A percentile compares a stretch with the other conserved stretches of the same genome.
Evolutionary conservation across 2,797 vertebrate species (phyloP).

Genomic region (Acestrorhynchus altus): DNA sequence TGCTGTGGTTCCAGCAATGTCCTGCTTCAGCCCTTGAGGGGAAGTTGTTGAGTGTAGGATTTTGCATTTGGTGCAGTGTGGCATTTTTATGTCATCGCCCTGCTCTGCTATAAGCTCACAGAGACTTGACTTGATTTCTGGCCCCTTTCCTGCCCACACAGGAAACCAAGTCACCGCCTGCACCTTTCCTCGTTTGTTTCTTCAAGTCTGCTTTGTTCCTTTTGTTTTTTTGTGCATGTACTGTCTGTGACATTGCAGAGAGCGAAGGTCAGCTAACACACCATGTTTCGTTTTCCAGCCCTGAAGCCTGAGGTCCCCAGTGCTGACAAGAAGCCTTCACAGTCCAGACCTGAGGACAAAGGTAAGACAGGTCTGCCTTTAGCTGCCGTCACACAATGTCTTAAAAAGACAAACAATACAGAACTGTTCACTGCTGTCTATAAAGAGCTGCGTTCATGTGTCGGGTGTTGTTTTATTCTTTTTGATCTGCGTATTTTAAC

Average conservation of each 20-base stretch:
- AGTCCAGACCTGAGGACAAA: slow-evolving; percentile 84
- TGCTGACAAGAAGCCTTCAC: slow-evolving; percentile 83
- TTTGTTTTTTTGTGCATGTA: slow-evolving; percentile 26
- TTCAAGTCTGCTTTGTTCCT: slow-evolving; percentile 23
- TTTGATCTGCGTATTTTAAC: too few relatives aligned
- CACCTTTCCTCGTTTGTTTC: slow-evolving; percentile 35
- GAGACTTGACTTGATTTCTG: slow-evolving; percentile 41
- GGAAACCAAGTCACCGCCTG: slow-evolving; percentile 63
- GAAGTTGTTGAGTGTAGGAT: background rate
- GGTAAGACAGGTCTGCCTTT: slow-evolving; percentile 72
- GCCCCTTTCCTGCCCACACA: slow-evolving; percentile 58
- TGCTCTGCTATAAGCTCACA: slow-evolving; percentile 24
- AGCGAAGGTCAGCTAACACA: slow-evolving; percentile 12
- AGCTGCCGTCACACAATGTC: too few relatives aligned
- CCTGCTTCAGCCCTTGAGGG: background rate
- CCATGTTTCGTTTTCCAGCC: slow-evolving; percentile 79
- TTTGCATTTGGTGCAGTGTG: background rate
- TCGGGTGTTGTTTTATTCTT: too few relatives aligned
- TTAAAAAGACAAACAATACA: too few relatives aligned
- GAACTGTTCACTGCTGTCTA: background rate
- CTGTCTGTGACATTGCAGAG: background rate
- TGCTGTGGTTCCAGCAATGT: background rate
- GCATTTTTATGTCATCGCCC: background rate
- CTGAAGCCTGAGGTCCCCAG: slow-evolving; percentile 84
- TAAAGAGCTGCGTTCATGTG: too few relatives aligned